Evolutionary conservation across 2,113 vertebrate species (phyloP), one percentile per base, ranked within the genome.

Genomic region (Podarcis muralis): DNA sequence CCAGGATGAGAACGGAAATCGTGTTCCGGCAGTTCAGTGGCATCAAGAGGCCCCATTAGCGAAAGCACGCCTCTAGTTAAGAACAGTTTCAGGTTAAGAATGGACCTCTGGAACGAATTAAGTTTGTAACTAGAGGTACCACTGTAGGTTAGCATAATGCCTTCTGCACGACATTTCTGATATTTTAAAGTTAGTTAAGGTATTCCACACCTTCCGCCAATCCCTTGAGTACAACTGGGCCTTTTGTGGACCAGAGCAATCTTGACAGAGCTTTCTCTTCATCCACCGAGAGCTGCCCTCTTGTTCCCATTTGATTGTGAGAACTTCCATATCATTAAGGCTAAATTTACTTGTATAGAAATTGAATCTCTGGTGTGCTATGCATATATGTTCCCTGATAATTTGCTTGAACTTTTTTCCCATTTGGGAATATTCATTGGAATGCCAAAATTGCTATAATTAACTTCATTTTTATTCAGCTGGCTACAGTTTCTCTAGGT

Each of bases 401-500:
- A 57, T 59, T 72, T 77, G 22, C n/a, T 57, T 81, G 43, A 81
- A 37, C n/a, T 71, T 37, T 57, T 53, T n/a, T 48, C 77, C n/a
- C 77, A 59, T 57, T 87, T 71, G 48, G 86, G 66, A 87, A 87
- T 81, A 78, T 59, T 57, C 85, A 80, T 15, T 57, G 66, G 48
- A 57, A 72, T 81, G 77, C 37, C 77, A 59, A 81, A 87, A 59
- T 81, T 81, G 66, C 77, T 81, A 59, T 72, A 87, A 87, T 87
- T 87, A 87, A 80, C 86, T 87, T 81, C 43, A 81, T 66, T 81
- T 87, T 59, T 57, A 87, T 81, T 72, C 86, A 72, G 65, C 22
- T 53, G 43, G 6, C 43, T 80, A 48, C 35, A 23, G 48, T 3
- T 81, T 85, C 75, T 86, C 87, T 25, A 4, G 4, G 27, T 84